Evolutionary conservation across 1,140 invertebrate genomes (phyloP), one percentile per base, ranked within the genome.

Genomic region (Achatina immaculata): DNA sequence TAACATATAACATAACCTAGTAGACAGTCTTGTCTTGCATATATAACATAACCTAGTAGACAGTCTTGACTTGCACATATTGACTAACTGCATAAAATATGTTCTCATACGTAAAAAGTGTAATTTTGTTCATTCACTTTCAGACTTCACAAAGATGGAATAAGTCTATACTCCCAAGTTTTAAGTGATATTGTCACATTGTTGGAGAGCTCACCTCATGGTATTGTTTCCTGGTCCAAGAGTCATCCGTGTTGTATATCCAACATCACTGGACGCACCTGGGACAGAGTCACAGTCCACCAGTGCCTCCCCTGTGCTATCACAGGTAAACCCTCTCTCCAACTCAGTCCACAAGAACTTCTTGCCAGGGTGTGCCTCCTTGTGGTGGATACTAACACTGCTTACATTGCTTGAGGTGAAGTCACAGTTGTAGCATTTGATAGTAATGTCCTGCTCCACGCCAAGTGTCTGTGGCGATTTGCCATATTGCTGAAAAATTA

Each of bases 241-340:
- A 6, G 72, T 65, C 62, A 76, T 69, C 48, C 48, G 42, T 28
- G 71, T 74, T 7, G 80, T 71, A 19, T 72, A 72, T 21, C 62
- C 76, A 58, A 69, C 66, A 42, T 76, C 74, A 24, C 11, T 16
- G 28, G 65, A 69, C 62, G 45, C 36, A 40, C 65, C 68, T 21
- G 68, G 75, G 16, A 58, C 76, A n/a, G 31, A 24, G 24, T 74
- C 71, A 51, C 58, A 78, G 31, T 74, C 71, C n/a, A 28, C n/a
- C 9, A 80, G 48, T 16, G 80, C 82, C 75, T 81, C 66, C 16
- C 82, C 82, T 0, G 78, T 62, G 24, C 38, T 43, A 43, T 78
- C 80, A 31, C 82, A 83, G 11, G 79, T 78, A 55, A 81, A 83
- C 6, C 79, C 82, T 43, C 80, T 75, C 28, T 76, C 75, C 21